These are phyloP conservation scores for Erpobdella octoculata DNA, from an alignment of 2,888 invertebrate species.

Conservation along the genomic window DNA sequence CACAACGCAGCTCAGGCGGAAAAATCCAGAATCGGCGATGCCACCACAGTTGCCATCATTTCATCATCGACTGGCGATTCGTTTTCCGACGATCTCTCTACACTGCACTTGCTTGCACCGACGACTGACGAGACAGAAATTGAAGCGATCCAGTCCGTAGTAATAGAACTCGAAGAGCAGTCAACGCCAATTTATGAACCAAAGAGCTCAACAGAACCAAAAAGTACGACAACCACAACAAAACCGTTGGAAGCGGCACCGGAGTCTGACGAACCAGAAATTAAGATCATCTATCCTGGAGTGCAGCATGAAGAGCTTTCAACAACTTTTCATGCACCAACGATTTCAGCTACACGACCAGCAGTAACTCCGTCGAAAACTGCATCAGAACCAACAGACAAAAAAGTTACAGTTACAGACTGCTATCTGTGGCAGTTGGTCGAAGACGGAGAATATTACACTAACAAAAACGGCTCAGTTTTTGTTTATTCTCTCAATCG, in stretches of 20 bases:
- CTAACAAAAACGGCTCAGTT: neutral
- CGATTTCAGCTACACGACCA: too few relatives aligned
- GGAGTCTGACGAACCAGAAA: neutral
- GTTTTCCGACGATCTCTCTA: neutral
- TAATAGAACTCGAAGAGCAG: neutral
- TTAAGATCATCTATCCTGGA: neutral
- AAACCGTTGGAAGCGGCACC: neutral
- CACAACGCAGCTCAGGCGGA: neutral
- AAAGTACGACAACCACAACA: slow-evolving; percentile 6
- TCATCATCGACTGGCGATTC: neutral
- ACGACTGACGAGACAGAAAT: neutral
- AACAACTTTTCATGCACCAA: too few relatives aligned
- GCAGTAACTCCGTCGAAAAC: neutral
- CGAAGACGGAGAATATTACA: neutral
- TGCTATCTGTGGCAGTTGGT: neutral
- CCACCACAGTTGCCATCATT: too few relatives aligned
- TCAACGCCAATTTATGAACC: neutral
- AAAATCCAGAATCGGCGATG: too few relatives aligned
- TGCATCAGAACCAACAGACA: too few relatives aligned
- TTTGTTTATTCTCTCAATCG: neutral
- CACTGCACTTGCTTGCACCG: neutral
- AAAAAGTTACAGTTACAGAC: too few relatives aligned
- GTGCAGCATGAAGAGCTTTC: too few relatives aligned
- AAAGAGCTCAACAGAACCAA: neutral
- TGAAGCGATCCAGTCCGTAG: neutral